A percentile compares a stretch with the other conserved stretches of the same genome.
These are phyloP conservation scores for Engystomops pustulosus DNA, from an alignment of 2,113 vertebrate species.

Conservation along the genomic window DNA sequence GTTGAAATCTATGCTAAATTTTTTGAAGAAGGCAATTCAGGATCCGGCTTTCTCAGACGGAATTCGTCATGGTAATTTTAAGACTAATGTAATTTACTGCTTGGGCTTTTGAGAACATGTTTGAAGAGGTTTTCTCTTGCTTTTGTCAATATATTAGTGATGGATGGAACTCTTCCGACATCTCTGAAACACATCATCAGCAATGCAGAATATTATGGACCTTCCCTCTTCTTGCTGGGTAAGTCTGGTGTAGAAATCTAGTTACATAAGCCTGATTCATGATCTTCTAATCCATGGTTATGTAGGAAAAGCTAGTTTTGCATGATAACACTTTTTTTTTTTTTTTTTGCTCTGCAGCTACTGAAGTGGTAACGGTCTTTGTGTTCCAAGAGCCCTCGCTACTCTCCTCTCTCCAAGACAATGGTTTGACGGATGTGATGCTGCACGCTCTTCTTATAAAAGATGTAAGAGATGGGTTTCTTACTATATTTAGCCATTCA, in stretches of 20 bases:
- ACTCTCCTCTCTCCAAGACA: constrained; percentile 92
- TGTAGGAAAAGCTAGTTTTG: not conserved
- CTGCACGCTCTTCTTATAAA: constrained; percentile 94
- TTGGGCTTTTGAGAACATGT: not conserved
- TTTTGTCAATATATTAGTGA: constrained; percentile 73
- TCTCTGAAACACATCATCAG: constrained; percentile 97
- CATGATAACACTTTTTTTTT: not conserved
- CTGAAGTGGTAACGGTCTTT: constrained; percentile 96
- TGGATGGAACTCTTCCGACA: constrained; percentile 96
- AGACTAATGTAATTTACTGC: not conserved
- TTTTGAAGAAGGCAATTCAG: constrained; percentile 97
- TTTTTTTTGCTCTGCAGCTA: constrained; percentile 72
- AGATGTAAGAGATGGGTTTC: constrained; percentile 83
- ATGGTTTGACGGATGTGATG: constrained; percentile 95
- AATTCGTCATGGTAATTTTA: constrained; percentile 86
- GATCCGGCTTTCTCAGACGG: constrained; percentile 95
- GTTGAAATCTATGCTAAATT: constrained; percentile 97
- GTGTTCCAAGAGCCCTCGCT: constrained; percentile 97
- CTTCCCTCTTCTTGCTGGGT: constrained; percentile 93
- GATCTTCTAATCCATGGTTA: no score
- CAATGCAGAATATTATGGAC: constrained; percentile 95
- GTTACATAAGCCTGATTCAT: not conserved
- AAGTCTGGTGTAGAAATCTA: constrained; percentile 61
- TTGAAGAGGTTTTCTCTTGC: not conserved
- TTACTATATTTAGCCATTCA: no score